A percentile compares a stretch with the other conserved stretches of the same genome.
Conservation (phyloP, 1,140 invertebrate genomes). For the Panagrolaimus sp. region DNA sequence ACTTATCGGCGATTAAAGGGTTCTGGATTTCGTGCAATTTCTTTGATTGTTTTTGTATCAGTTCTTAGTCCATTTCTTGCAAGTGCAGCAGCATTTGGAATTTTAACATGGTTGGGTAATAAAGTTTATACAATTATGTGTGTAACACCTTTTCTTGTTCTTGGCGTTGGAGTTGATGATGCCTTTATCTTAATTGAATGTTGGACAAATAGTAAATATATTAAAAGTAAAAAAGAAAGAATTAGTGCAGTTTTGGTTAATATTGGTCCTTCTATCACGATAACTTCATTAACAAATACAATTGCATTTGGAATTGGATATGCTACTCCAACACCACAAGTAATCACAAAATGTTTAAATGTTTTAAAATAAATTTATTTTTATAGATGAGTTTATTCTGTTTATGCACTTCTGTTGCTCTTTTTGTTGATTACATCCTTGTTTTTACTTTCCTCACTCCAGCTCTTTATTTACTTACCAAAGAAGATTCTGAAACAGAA, state of each 20-base stretch:
- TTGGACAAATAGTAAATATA: slow-evolving; percentile 43
- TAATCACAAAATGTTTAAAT: slow-evolving; percentile 5
- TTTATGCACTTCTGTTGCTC: slow-evolving; percentile 53
- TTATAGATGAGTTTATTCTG: slow-evolving; percentile 56
- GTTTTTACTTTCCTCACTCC: slow-evolving; percentile 45
- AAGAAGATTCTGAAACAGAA: not conserved
- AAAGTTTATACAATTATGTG: slow-evolving; percentile 56
- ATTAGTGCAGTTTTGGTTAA: slow-evolving; percentile 37
- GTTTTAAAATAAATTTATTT: too few relatives aligned
- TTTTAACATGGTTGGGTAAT: slow-evolving; percentile 51
- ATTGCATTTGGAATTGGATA: slow-evolving; percentile 56
- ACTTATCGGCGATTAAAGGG: slow-evolving; percentile 37
- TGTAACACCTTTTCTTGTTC: slow-evolving; percentile 51
- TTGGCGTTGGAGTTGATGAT: slow-evolving; percentile 54
- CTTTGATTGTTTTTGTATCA: slow-evolving; percentile 40
- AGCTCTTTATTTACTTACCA: not conserved
- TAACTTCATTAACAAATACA: slow-evolving; percentile 52
- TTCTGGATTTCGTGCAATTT: slow-evolving; percentile 16
- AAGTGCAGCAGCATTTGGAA: slow-evolving; percentile 47
- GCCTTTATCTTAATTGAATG: slow-evolving; percentile 52
- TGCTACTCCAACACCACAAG: slow-evolving; percentile 54
- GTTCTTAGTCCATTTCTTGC: slow-evolving; percentile 52
- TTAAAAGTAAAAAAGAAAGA: slow-evolving; percentile 29
- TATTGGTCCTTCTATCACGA: slow-evolving; percentile 52
- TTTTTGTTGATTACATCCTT: slow-evolving; percentile 54